A percentile compares a stretch with the other conserved stretches of the same genome.
Evolutionary conservation across 2,113 vertebrate genomes (phyloP).

Genomic region (Rhinoptilus africanus): DNA sequence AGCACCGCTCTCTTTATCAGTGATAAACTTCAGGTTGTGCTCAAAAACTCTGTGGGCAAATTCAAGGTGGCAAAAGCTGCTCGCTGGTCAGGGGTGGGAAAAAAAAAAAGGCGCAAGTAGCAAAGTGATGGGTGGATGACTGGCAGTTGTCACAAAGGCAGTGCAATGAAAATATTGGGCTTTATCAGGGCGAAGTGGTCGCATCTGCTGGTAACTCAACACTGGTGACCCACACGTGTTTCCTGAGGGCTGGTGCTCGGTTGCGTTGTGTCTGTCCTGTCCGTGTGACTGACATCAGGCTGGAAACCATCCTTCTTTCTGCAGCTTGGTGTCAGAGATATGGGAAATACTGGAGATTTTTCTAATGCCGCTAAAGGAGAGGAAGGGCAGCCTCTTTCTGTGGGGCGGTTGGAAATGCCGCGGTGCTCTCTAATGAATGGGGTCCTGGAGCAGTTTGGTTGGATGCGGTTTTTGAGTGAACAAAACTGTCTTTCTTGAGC

Average conservation of each 20-base stretch:
- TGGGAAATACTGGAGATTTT: background rate
- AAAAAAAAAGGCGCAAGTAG: background rate
- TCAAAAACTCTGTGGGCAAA: background rate
- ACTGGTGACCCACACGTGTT: rapidly evolving
- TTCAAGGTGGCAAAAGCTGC: background rate
- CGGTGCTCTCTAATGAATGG: background rate
- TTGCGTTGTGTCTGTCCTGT: background rate
- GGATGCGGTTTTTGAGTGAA: background rate
- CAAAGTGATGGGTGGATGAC: background rate
- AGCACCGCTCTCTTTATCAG: background rate
- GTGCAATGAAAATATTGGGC: too few relatives aligned
- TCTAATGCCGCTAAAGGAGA: rapidly evolving
- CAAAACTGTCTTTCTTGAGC: background rate
- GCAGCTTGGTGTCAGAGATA: background rate
- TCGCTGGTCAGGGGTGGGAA: background rate
- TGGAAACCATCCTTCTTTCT: background rate
- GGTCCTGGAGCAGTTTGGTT: background rate
- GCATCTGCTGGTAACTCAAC: background rate
- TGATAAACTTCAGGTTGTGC: too few relatives aligned
- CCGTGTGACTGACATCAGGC: rapidly evolving
- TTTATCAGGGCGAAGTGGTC: background rate
- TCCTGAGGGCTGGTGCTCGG: background rate
- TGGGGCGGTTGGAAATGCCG: background rate
- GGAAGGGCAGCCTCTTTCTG: background rate
- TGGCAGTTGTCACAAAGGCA: background rate